Conservation (phyloP, 2,888 invertebrate species). For the Acanthoscelides obtectus region DNA sequence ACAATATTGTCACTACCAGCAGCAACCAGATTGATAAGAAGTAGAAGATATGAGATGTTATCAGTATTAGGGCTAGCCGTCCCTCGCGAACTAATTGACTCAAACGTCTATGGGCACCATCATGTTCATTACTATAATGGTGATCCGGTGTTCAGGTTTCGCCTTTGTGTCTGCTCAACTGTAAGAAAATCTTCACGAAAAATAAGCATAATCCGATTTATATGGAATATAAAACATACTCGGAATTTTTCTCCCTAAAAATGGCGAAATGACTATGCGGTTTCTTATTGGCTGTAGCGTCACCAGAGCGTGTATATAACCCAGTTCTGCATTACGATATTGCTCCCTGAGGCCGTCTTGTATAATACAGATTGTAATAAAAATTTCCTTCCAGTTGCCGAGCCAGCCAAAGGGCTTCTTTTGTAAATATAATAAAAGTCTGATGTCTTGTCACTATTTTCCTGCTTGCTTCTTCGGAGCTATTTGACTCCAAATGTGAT, state of each 20-base stretch:
- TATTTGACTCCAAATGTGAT: neutral
- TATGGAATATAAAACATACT: neutral
- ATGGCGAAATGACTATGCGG: neutral
- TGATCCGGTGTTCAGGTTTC: too few relatives aligned
- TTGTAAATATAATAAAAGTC: conserved; percentile 7
- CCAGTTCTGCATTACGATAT: conserved; percentile 1
- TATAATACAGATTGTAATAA: conserved; percentile 3
- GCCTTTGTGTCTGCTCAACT: too few relatives aligned
- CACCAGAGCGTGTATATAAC: neutral
- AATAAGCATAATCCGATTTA: neutral
- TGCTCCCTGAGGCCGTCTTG: neutral
- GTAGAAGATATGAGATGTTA: too few relatives aligned
- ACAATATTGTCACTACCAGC: too few relatives aligned
- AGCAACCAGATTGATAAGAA: too few relatives aligned
- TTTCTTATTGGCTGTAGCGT: neutral
- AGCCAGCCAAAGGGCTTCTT: neutral
- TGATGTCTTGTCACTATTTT: conserved; percentile 2
- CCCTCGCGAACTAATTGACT: too few relatives aligned
- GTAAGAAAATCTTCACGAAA: neutral
- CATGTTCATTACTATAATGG: too few relatives aligned
- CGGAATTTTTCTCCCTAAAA: neutral
- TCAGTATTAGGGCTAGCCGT: too few relatives aligned
- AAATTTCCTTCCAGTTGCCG: neutral
- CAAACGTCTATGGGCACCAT: too few relatives aligned
- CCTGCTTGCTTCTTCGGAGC: neutral